Evolutionary conservation across 2,888 invertebrate genomes (phyloP), one percentile per base, ranked within the genome.

Genomic region (Camptogramma bilineatum): DNA sequence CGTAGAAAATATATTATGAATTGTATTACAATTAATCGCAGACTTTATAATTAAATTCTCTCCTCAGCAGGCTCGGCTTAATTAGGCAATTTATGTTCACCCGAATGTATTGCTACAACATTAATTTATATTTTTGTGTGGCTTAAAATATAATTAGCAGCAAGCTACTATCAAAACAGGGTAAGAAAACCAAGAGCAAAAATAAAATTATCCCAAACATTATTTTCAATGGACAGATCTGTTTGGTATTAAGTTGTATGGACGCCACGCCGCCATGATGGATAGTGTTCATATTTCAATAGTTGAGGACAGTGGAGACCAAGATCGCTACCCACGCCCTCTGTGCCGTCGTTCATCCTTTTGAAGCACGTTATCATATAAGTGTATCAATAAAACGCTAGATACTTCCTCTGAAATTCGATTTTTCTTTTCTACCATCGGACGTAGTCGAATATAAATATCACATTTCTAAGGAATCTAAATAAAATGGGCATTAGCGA

Each of bases 211-310:
- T 64, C 52, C 52, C 28, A 54, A 56, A 60, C 24, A 64, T 60
- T 62, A 57, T 62, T 62, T 58, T 58, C 55, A 53, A 68, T 64
- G 71, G 62, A 77, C 77, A 76, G 77, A 79, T 79, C 75, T 73
- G 66, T 77, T 74, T 71, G 69, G 73, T 72, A 73, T n/a, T 69
- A 67, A 68, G 67, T 68, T 69, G 61, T 67, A 65, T 71, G 73
- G 69, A 71, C 64, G 71, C 72, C 66, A 66, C 66, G 64, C 67
- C 50, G 47, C 24, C 68, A 70, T 78, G 81, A 81, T 75, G 71
- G 71, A 81, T 80, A 69, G 73, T 70, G 68, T 71, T 70, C 66
- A 76, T 81, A 77, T 78, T 78, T 81, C 73, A 73, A 55, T 52
- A 34, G 52, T 51, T 52, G 68, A 52, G 66, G 66, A 72, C 64